phyloP scores from a whole-genome alignment of 1,140 invertebrate species.

The Drosophila obscura region DNA sequence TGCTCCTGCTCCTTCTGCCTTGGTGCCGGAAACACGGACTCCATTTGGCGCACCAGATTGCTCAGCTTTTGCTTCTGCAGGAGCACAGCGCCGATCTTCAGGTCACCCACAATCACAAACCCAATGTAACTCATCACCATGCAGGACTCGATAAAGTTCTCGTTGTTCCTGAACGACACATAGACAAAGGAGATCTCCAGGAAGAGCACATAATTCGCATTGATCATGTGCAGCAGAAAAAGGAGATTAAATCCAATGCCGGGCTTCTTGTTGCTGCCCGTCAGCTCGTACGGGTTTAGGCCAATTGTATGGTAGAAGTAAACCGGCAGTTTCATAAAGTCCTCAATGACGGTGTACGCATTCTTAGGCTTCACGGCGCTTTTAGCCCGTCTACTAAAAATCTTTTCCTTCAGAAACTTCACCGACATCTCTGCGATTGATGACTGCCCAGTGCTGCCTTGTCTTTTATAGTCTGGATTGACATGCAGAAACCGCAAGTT shows the following conservation, averaged over 20 bases:
- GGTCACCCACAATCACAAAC: constrained; percentile 49
- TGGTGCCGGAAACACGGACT: constrained; percentile 45
- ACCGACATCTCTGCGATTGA: not conserved
- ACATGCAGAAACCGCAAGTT: not conserved
- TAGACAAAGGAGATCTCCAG: constrained; percentile 33
- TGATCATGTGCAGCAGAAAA: constrained; percentile 34
- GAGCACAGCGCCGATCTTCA: constrained; percentile 60
- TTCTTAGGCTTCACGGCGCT: not conserved
- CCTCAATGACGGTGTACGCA: constrained; percentile 9
- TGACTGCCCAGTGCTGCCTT: not conserved
- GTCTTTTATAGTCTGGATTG: constrained; percentile 21
- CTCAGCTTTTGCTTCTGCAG: constrained; percentile 33
- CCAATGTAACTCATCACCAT: constrained; percentile 62
- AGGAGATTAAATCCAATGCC: constrained; percentile 1
- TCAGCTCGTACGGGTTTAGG: constrained; percentile 40
- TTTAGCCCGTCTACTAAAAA: not conserved
- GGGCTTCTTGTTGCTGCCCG: not conserved
- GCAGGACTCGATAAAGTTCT: constrained; percentile 56
- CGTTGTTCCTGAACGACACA: constrained; percentile 14
- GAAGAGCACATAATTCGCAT: constrained; percentile 32
- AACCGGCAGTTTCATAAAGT: constrained; percentile 48
- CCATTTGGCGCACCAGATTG: constrained; percentile 34
- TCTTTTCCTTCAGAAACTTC: constrained; percentile 5
- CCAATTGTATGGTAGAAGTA: constrained; percentile 47
- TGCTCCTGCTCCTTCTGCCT: constrained; percentile 6